These are phyloP conservation scores for Lasiurus cinereus DNA, from an alignment of 2,113 vertebrate species.

Conservation along the genomic window DNA sequence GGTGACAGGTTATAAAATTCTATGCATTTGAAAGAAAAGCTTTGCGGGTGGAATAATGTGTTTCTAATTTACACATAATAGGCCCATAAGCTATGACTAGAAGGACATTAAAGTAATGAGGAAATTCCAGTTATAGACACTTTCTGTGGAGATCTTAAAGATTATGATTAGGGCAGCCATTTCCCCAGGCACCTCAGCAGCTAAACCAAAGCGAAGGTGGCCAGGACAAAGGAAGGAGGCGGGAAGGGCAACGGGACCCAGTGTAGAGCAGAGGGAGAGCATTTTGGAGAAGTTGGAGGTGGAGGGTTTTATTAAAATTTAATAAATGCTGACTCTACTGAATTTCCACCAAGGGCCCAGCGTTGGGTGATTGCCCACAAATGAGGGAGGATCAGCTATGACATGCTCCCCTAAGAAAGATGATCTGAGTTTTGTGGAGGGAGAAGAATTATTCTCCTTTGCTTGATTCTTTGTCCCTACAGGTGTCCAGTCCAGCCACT, in stretches of 20 bases:
- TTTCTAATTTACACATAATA: conserved; percentile 90
- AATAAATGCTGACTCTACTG: not conserved
- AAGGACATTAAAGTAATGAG: conserved; percentile 86
- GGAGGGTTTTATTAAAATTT: not conserved
- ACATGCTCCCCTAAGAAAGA: not conserved
- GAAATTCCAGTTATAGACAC: conserved; percentile 79
- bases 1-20: conserved; percentile 87
- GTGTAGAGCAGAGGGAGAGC: not conserved
- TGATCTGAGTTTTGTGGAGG: not conserved
- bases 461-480: not conserved
- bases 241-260: not conserved
- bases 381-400: not conserved
- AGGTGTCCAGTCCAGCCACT: not conserved
- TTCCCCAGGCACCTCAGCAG: conserved; percentile 53
- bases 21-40: conserved; percentile 83
- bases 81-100: conserved; percentile 82
- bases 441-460: not conserved
- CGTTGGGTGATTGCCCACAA: not conserved
- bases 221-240: conserved; percentile 66
- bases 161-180: conserved; percentile 80
- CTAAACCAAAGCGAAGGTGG: conserved; percentile 45
- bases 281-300: not conserved
- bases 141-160: conserved; percentile 72
- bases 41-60: conserved; percentile 86
- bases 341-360: not conserved